phyloP scores from a whole-genome alignment of 1,140 invertebrate genomes.

The Triops longicaudatus region DNA sequence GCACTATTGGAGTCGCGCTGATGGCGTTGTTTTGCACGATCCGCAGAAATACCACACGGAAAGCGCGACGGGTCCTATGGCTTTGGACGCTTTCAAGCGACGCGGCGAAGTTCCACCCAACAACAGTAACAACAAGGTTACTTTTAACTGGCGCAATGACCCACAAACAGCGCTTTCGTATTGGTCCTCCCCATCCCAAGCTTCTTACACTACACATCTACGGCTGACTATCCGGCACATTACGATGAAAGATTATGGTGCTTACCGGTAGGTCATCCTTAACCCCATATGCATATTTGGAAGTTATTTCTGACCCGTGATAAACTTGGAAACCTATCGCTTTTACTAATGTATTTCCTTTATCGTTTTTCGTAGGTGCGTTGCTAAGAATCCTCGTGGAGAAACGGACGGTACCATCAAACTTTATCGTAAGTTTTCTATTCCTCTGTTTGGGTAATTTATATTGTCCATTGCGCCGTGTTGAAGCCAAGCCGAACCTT shows the following conservation, averaged over 20 bases:
- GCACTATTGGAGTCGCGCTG: slow-evolving; percentile 83
- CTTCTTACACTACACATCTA: slow-evolving; percentile 69
- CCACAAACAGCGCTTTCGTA: neutral
- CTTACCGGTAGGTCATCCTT: slow-evolving; percentile 50
- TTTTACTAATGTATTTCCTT: neutral
- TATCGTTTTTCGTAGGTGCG: slow-evolving; percentile 55
- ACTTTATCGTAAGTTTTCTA: slow-evolving; percentile 69
- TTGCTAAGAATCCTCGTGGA: slow-evolving; percentile 83
- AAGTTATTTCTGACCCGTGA: slow-evolving; percentile 42
- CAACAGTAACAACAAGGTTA: neutral
- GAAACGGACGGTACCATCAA: slow-evolving; percentile 85
- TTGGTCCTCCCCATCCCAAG: neutral
- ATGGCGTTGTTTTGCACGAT: slow-evolving; percentile 79
- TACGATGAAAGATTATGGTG: slow-evolving; percentile 66
- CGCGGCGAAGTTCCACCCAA: neutral
- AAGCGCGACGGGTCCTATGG: slow-evolving; percentile 37
- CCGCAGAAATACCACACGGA: slow-evolving; percentile 62
- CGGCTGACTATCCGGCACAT: slow-evolving; percentile 72
- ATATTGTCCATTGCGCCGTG: neutral
- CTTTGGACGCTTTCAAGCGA: slow-evolving; percentile 3
- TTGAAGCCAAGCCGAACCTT: neutral
- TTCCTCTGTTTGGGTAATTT: neutral
- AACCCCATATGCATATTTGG: slow-evolving; percentile 83
- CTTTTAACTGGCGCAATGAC: neutral
- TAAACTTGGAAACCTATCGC: neutral